Evolutionary conservation across 2,797 vertebrate genomes (phyloP).

Genomic region (Pipistrellus pipistrellus): DNA sequence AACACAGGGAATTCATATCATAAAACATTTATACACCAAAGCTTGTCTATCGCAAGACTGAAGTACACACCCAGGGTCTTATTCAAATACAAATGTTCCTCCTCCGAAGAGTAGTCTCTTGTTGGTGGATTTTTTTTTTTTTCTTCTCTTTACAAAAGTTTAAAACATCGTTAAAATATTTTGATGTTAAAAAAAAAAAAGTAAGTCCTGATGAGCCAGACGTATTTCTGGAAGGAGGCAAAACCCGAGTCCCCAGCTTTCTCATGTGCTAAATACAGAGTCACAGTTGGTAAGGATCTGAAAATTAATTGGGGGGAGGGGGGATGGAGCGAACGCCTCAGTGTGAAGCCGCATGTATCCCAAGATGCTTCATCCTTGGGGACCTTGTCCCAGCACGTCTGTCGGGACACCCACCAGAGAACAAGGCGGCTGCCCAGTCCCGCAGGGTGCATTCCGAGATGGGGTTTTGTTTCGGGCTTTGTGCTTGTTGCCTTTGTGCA

Average conservation of each 20-base stretch:
- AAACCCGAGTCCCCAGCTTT: constrained; percentile 47
- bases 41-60: constrained; percentile 81
- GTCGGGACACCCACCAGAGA: constrained; percentile 81
- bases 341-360: constrained; percentile 83
- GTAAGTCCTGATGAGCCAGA: constrained; percentile 84
- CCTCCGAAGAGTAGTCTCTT: constrained; percentile 83
- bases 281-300: constrained; percentile 86
- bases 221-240: constrained; percentile 85
- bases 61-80: constrained; percentile 84
- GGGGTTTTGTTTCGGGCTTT: background rate
- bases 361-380: constrained; percentile 77
- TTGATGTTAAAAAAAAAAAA: constrained; percentile 80
- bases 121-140: constrained; percentile 49
- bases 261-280: constrained; percentile 86
- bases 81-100: constrained; percentile 86
- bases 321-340: constrained; percentile 61
- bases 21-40: constrained; percentile 85
- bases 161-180: constrained; percentile 86
- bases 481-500: constrained; percentile 18
- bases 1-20: constrained; percentile 85
- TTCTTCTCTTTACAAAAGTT: constrained; percentile 83
- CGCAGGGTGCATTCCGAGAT: constrained; percentile 54
- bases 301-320: constrained; percentile 58
- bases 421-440: constrained; percentile 79
- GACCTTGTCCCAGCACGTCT: constrained; percentile 71